Evolutionary conservation across 2,888 invertebrate species (phyloP), one percentile per base, ranked within the genome.

Genomic region (Drosophila subsilvestris): DNA sequence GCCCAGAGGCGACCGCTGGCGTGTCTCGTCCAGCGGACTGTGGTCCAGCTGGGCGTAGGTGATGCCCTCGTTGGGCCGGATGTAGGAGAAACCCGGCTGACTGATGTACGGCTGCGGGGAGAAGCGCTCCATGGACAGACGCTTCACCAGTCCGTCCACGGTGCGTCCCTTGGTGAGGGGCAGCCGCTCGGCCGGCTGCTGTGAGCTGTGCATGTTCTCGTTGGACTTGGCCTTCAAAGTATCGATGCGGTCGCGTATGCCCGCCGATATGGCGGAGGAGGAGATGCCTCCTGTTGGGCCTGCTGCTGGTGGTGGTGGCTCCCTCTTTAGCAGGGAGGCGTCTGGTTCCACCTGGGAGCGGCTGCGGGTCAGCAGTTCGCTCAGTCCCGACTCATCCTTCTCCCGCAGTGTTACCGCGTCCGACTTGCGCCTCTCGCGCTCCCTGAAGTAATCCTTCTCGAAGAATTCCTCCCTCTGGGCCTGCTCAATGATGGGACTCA

Each of bases 11-110:
- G 71, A 51, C 2, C 62, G 48, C 20, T 73, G 73, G 14, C 75
- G 73, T 8, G 57, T 66, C 49, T 90, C 90, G 9, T 90, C 90
- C 50, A 78, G 86, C 48, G 80, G 63, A 44, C 37, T 37, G n/a
- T 37, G 37, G 37, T 90, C 90, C 4, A 97, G 95, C 90, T 96
- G 96, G 8, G 97, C 96, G 88, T 97, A 97, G 53, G 96, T 96
- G 25, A 96, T 94, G 75, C 94, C 93, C 83, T 93, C 93, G 79
- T 94, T 93, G 68, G 94, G 93, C 78, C 87, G 93, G 93, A 95
- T 95, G 83, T 97, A 97, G 0, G 97, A 97, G 91, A 97, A 97
- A 32, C 96, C 97, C 88, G 96, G 95, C 88, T 96, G 96, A 78
- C 94, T 94, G 88, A 96, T 96, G 76, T 94, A 94, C 1, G 95